Evolutionary conservation across 2,888 invertebrate species (phyloP), one percentile per base, ranked within the genome.

Genomic region (Fragum sueziense): DNA sequence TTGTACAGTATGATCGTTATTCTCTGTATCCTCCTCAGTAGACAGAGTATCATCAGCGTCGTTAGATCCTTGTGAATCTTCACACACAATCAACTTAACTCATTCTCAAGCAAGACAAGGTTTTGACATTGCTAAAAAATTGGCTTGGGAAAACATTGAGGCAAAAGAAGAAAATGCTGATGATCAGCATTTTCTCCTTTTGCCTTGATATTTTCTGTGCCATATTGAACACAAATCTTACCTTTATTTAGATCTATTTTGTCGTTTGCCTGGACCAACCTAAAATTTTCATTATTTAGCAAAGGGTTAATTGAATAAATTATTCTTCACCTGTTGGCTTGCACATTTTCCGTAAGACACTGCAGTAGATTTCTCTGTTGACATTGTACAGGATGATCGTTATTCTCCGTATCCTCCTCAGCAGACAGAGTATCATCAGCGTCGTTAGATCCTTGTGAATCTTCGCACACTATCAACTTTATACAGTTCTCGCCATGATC

Each of bases 81-180:
- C 84, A 70, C 80, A 84, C 17, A 84, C 84, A 70, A 84, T 79
- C 22, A 84, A 79, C 70, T 84, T 84, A n/a, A 84, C 79, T 47
- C 70, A 81, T n/a, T n/a, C n/a, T n/a, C n/a, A n/a, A n/a, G n/a
- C n/a, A n/a, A n/a, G n/a, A n/a, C n/a, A n/a, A n/a, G n/a, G n/a
- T n/a, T n/a, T n/a, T n/a, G n/a, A n/a, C n/a, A n/a, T n/a, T n/a
- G n/a, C n/a, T n/a, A n/a, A n/a, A n/a, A n/a, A n/a, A n/a, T n/a
- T n/a, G n/a, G n/a, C n/a, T n/a, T n/a, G n/a, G n/a, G n/a, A n/a
- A n/a, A n/a, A n/a, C n/a, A n/a, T n/a, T n/a, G n/a, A n/a, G n/a
- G n/a, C n/a, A n/a, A n/a, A n/a, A n/a, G n/a, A n/a, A n/a, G n/a
- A n/a, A n/a, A n/a, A n/a, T n/a, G n/a, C n/a, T n/a, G n/a, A n/a